These are phyloP conservation scores for Drosophila pseudoobscura DNA, from an alignment of 1,140 invertebrate genomes.

Conservation along the genomic window DNA sequence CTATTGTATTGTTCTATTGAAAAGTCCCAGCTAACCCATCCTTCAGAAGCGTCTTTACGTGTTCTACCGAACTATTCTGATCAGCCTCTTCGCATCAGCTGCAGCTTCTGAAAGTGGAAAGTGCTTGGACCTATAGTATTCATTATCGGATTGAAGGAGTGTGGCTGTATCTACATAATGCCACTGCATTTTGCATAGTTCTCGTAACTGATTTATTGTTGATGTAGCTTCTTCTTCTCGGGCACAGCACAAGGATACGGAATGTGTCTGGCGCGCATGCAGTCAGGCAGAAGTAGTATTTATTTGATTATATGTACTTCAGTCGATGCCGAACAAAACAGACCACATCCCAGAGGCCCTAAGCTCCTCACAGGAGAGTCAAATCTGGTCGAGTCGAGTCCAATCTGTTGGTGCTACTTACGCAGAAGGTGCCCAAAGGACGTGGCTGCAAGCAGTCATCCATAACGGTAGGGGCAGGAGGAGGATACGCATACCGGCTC, in stretches of 20 bases:
- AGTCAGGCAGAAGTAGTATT: slow-evolving; percentile 34
- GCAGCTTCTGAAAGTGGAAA: too few species aligned
- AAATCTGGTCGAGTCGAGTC: too few species aligned
- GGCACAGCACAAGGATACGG: slow-evolving; percentile 10
- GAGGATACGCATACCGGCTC: slow-evolving; percentile 2
- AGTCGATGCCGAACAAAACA: not conserved
- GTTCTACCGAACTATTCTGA: too few species aligned
- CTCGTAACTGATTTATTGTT: slow-evolving; percentile 70
- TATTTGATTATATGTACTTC: slow-evolving; percentile 74
- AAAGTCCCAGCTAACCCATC: too few species aligned
- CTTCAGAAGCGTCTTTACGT: too few species aligned
- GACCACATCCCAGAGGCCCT: slow-evolving; percentile 51
- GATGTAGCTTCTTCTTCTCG: slow-evolving; percentile 33
- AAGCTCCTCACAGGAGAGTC: slow-evolving; percentile 64
- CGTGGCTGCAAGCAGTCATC: slow-evolving; percentile 2
- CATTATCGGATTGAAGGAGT: too few species aligned
- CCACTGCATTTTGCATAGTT: slow-evolving; percentile 38
- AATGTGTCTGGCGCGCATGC: slow-evolving; percentile 5
- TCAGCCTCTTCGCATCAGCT: too few species aligned
- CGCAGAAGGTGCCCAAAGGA: slow-evolving; percentile 28
- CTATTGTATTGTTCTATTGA: too few species aligned
- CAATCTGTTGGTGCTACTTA: too few species aligned
- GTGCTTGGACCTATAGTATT: too few species aligned
- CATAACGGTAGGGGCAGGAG: too few species aligned
- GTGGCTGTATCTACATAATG: too few species aligned